A percentile compares a stretch with the other conserved stretches of the same genome.
These are phyloP conservation scores for Setipinna tenuifilis DNA, from an alignment of 2,797 vertebrate genomes.

Conservation along the genomic window DNA sequence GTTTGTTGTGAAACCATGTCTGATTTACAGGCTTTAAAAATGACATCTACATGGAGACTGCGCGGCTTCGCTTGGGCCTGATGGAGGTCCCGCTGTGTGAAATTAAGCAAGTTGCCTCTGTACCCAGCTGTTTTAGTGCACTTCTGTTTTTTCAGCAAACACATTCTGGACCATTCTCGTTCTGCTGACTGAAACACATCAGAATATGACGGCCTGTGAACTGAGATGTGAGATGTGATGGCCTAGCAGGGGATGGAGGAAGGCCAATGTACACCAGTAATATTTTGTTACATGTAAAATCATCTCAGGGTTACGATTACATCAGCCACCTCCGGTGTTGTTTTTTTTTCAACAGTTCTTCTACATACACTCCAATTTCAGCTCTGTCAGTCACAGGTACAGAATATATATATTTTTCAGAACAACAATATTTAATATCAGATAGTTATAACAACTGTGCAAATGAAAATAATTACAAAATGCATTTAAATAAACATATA, in stretches of 20 bases:
- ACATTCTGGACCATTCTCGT: conserved; percentile 41
- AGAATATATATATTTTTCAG: not conserved
- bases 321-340: not conserved
- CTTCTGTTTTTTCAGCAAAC: conserved; percentile 68
- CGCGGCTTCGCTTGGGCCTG: not conserved
- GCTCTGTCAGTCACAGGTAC: not conserved
- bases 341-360: not conserved
- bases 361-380: not conserved
- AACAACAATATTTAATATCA: too few species aligned
- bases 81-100: conserved; percentile 46
- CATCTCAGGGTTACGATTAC: conserved; percentile 8
- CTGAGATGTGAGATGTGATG: conserved; percentile 39
- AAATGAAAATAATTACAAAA: not conserved
- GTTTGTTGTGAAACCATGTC: not conserved
- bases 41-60: not conserved
- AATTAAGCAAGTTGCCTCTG: conserved; percentile 62
- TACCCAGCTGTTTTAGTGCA: conserved; percentile 63
- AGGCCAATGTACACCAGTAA: conserved; percentile 62
- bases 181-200: conserved; percentile 57
- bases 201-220: conserved; percentile 28
- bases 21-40: not conserved
- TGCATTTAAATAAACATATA: not conserved
- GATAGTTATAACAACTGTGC: not conserved
- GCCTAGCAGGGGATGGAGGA: conserved; percentile 47
- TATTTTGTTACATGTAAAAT: conserved; percentile 53